Percentiles rank a stretch among this genome's conserved stretches.
Evolutionary conservation across 1,140 invertebrate species (phyloP).

Genomic region (Pentalonia nigronervosa): DNA sequence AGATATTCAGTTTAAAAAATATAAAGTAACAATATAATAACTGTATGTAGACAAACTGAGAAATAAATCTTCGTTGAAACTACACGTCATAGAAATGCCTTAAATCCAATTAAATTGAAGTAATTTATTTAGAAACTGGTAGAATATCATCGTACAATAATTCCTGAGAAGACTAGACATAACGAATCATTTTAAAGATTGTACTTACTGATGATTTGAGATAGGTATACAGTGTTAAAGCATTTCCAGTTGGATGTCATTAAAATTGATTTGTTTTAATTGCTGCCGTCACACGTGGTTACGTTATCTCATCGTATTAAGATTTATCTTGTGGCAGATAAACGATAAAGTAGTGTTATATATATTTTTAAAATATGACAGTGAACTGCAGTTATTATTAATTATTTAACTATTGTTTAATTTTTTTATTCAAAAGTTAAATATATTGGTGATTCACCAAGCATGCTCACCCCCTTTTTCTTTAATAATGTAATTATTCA

Average conservation of each 20-base stretch:
- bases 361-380: background rate
- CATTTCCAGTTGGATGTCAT: conserved; percentile 1
- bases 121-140: background rate
- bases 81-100: background rate
- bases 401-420: background rate
- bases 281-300: background rate
- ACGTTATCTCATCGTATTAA: background rate
- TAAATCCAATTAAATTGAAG: background rate
- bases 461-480: too few species aligned
- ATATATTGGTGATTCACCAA: background rate
- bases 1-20: background rate
- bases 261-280: conserved; percentile 2
- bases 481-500: too few species aligned
- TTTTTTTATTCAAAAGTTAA: background rate
- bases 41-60: background rate
- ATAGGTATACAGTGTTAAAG: background rate
- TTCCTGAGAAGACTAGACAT: background rate
- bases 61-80: background rate
- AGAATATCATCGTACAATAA: background rate
- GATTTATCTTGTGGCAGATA: background rate
- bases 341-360: background rate
- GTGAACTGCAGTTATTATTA: background rate
- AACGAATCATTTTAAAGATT: background rate
- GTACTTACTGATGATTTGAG: background rate
- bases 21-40: conserved; percentile 9